Evolutionary conservation across 1,140 invertebrate species (phyloP).

Genomic region (Heterodera carotae): DNA sequence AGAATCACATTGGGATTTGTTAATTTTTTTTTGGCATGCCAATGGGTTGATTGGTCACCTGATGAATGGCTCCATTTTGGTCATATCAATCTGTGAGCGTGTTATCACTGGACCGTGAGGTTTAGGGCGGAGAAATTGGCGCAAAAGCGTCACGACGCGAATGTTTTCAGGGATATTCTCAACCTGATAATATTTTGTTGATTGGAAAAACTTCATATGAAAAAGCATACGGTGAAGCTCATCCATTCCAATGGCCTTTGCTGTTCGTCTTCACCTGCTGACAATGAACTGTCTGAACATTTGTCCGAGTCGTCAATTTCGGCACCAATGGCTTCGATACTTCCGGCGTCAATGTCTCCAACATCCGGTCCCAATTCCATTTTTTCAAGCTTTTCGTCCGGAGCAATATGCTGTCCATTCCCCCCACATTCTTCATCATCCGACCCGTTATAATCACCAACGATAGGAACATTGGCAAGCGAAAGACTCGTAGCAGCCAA

Average conservation of each 20-base stretch:
- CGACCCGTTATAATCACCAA: not conserved
- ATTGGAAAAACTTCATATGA: not conserved
- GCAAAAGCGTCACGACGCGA: slow-evolving; percentile 37
- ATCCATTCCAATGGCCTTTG: not conserved
- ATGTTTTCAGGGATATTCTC: slow-evolving; percentile 43
- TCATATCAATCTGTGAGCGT: slow-evolving; percentile 29
- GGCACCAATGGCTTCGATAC: not conserved
- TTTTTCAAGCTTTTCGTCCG: too few relatives aligned
- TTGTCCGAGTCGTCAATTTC: not conserved
- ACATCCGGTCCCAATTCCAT: too few relatives aligned
- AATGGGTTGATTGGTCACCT: too few relatives aligned
- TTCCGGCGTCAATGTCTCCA: too few relatives aligned
- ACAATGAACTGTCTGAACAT: not conserved
- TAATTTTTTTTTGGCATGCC: too few relatives aligned
- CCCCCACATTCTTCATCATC: slow-evolving; percentile 15
- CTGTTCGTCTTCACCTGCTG: not conserved
- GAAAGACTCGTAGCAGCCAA: not conserved
- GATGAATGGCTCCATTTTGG: slow-evolving; percentile 38
- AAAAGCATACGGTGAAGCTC: not conserved
- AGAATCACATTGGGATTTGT: too few relatives aligned
- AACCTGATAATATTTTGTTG: not conserved
- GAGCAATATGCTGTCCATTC: too few relatives aligned
- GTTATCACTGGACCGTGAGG: slow-evolving; percentile 32
- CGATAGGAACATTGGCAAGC: not conserved
- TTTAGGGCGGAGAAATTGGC: slow-evolving; percentile 45